These are phyloP conservation scores for Platyrinchus mystaceus DNA, from an alignment of 2,797 vertebrate species.

Conservation along the genomic window DNA sequence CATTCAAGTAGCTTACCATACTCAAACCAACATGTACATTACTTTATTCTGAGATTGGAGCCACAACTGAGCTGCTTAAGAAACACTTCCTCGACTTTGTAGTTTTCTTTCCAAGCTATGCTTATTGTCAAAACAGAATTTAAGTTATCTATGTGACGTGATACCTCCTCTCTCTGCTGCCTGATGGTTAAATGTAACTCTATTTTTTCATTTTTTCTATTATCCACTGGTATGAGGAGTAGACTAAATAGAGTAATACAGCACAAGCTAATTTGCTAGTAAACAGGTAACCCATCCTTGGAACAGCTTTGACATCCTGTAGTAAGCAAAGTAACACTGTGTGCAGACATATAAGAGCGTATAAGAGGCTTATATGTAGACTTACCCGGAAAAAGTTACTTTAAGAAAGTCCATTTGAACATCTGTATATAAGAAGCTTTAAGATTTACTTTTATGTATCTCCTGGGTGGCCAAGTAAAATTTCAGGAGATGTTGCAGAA, in stretches of 20 bases:
- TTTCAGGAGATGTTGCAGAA: neutral
- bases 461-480: neutral
- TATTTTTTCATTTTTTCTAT: too few relatives aligned
- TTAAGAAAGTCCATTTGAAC: neutral
- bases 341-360: too few relatives aligned
- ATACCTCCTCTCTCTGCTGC: neutral
- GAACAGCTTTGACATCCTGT: neutral
- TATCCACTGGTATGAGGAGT: neutral
- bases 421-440: neutral
- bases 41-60: neutral
- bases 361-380: too few relatives aligned
- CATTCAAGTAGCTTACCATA: neutral
- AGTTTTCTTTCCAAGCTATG: neutral
- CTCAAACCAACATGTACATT: accelerated
- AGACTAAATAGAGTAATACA: neutral
- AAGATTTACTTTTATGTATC: neutral
- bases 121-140: neutral
- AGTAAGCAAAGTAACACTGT: neutral
- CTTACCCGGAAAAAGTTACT: neutral
- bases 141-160: accelerated
- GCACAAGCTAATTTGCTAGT: neutral
- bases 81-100: neutral
- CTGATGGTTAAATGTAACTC: neutral
- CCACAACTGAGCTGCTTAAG: neutral
- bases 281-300: neutral